Conservation (phyloP, 2,888 invertebrate species). For the Stomorhina lunata region DNA sequence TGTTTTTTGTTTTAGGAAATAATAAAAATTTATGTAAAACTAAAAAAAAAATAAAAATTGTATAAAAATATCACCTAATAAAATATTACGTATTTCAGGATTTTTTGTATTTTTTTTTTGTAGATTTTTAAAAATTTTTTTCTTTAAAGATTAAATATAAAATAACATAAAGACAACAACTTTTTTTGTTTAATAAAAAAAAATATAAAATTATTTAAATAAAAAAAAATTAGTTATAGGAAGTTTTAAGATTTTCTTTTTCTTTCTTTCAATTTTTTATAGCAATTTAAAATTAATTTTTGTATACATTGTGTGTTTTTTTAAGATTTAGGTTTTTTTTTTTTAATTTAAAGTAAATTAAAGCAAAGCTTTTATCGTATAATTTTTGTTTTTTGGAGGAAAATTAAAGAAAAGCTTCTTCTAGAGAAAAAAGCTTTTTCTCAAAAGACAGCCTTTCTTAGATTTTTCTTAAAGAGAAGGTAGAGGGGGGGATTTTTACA, state of each 20-base stretch:
- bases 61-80: conserved; percentile 74
- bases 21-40: conserved; percentile 60
- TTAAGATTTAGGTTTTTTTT: conserved; percentile 28
- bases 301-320: conserved; percentile 20
- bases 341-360: conserved; percentile 66
- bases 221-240: conserved; percentile 62
- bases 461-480: conserved; percentile 12
- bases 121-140: conserved; percentile 65
- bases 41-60: conserved; percentile 77
- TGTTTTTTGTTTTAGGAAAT: conserved; percentile 45
- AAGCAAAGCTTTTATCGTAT: conserved; percentile 70
- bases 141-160: conserved; percentile 63
- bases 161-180: conserved; percentile 74
- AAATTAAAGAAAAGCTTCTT: neutral
- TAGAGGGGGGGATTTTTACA: conserved; percentile 66
- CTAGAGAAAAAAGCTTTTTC: neutral
- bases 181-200: conserved; percentile 74
- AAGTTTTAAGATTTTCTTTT: conserved; percentile 61
- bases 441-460: neutral
- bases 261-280: too few species aligned
- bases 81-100: conserved; percentile 66
- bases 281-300: conserved; percentile 46
- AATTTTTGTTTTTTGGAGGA: conserved; percentile 55
- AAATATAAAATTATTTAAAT: conserved; percentile 57
- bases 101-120: conserved; percentile 60